Percentiles rank a stretch among this genome's conserved stretches.
These are phyloP conservation scores for Drosophila funebris DNA, from an alignment of 1,140 invertebrate species.

Conservation along the genomic window DNA sequence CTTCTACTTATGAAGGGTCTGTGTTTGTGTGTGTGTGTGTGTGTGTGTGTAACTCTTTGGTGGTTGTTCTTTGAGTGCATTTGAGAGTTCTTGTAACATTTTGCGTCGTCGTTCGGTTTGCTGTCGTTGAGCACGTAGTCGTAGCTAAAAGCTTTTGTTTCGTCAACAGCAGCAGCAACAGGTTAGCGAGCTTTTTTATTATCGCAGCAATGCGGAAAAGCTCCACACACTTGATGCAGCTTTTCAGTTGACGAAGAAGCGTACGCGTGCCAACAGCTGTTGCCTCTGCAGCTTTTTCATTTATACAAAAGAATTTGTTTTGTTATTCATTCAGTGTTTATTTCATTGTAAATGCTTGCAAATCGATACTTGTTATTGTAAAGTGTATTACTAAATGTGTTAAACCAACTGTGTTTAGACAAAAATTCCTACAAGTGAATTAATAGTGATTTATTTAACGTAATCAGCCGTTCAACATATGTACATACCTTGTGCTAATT, in stretches of 20 bases:
- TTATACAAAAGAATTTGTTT: slow-evolving; percentile 22
- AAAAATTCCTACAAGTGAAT: too few relatives aligned
- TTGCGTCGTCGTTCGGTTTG: not conserved
- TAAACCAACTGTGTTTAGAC: not conserved
- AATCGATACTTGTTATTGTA: not conserved
- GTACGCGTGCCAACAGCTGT: slow-evolving; percentile 32
- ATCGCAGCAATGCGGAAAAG: slow-evolving; percentile 15
- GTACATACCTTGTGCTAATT: not conserved
- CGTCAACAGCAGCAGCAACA: slow-evolving; percentile 35
- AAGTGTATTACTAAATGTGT: not conserved
- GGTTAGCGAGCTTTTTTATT: slow-evolving; percentile 16
- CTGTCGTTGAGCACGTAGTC: slow-evolving; percentile 36
- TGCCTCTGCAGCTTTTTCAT: slow-evolving; percentile 11
- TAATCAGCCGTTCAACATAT: not conserved
- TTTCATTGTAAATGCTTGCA: slow-evolving; percentile 17
- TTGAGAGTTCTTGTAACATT: not conserved
- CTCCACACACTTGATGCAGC: slow-evolving; percentile 13
- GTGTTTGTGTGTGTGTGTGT: too few relatives aligned
- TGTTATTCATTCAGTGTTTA: not conserved
- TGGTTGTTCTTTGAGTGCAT: slow-evolving; percentile 36
- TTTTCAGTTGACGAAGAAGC: slow-evolving; percentile 34
- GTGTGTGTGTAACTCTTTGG: slow-evolving; percentile 8
- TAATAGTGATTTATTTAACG: slow-evolving; percentile 14
- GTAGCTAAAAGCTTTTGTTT: slow-evolving; percentile 24
- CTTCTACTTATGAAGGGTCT: slow-evolving; percentile 4